Conservation (phyloP, 2,113 vertebrate species). For the Ceyx cyanopectus region DNA sequence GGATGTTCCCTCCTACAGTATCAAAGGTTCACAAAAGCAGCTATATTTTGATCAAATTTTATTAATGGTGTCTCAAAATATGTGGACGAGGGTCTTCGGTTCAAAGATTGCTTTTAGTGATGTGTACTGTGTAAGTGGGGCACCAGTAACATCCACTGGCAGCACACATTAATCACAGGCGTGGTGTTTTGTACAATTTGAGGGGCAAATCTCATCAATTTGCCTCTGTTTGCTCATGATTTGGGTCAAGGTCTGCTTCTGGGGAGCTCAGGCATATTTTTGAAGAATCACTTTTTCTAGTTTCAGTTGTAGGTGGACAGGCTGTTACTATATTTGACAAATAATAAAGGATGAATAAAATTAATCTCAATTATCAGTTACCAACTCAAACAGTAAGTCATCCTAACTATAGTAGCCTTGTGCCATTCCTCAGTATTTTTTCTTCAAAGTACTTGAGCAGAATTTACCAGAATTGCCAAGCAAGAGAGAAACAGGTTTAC, state of each 20-base stretch:
- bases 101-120: rapidly evolving
- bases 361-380: neutral
- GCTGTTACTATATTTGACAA: neutral
- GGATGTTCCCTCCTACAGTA: neutral
- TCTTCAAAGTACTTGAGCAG: neutral
- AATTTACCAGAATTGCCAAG: neutral
- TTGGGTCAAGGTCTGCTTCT: neutral
- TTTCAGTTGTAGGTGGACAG: neutral
- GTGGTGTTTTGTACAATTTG: neutral
- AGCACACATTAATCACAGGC: neutral
- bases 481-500: neutral
- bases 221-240: neutral
- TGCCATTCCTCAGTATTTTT: neutral
- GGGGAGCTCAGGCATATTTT: neutral
- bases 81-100: neutral
- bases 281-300: neutral
- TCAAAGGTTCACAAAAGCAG: neutral
- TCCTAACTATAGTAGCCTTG: neutral
- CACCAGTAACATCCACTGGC: neutral
- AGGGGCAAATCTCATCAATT: neutral
- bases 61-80: neutral
- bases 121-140: neutral
- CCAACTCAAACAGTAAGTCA: neutral
- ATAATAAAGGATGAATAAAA: neutral
- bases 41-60: neutral